A percentile compares a stretch with the other conserved stretches of the same genome.
phyloP scores from a whole-genome alignment of 1,140 invertebrate genomes.

The Trichonephila clavata region DNA sequence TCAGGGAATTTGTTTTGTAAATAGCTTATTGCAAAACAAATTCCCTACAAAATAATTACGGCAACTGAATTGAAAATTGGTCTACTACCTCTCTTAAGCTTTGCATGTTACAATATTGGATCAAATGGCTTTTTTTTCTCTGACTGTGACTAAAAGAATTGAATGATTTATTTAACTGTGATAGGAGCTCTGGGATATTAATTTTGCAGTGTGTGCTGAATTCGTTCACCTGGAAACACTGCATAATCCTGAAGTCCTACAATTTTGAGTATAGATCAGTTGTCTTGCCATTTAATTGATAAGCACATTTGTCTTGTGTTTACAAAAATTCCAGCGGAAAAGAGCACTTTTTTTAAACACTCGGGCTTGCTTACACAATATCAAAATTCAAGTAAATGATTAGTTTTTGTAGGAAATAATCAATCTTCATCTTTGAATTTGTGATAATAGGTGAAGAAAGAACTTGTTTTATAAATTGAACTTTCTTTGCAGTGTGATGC shows the following conservation, averaged over 20 bases:
- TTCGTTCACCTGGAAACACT: slow-evolving; percentile 54
- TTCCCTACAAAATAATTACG: too few relatives aligned
- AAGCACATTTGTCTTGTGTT: slow-evolving; percentile 83
- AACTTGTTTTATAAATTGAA: slow-evolving; percentile 13
- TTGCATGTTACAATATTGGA: too few relatives aligned
- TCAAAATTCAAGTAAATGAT: neutral
- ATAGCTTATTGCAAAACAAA: too few relatives aligned
- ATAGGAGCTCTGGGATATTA: neutral
- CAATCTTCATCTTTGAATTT: slow-evolving; percentile 39
- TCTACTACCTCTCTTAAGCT: too few relatives aligned
- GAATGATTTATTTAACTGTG: neutral
- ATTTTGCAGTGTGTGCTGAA: slow-evolving; percentile 58
- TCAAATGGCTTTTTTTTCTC: too few relatives aligned
- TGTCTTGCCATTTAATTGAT: neutral
- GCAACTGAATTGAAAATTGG: too few relatives aligned
- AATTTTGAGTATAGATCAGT: slow-evolving; percentile 34
- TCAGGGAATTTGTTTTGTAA: too few relatives aligned
- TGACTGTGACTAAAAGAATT: too few relatives aligned
- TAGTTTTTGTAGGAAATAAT: slow-evolving; percentile 42
- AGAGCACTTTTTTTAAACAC: slow-evolving; percentile 84
- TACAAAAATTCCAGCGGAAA: slow-evolving; percentile 83
- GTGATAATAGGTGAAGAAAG: slow-evolving; percentile 40
- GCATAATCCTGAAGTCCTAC: neutral
- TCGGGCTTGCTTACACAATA: slow-evolving; percentile 80
- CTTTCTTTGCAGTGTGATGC: slow-evolving; percentile 20